These are phyloP conservation scores for Chloroceryle aenea DNA, from an alignment of 2,113 vertebrate species.

Conservation along the genomic window DNA sequence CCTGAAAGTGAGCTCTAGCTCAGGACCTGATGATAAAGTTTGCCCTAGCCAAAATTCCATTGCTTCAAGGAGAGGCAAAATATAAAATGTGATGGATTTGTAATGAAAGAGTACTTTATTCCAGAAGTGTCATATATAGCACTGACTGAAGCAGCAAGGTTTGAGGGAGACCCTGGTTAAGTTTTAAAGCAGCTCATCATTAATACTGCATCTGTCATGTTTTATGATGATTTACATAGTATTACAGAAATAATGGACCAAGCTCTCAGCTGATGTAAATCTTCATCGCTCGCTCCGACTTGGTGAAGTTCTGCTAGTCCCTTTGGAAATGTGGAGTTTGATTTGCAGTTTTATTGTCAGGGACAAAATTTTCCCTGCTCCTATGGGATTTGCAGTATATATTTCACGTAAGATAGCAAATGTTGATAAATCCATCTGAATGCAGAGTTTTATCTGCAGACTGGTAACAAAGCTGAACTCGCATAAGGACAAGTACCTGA, in stretches of 20 bases:
- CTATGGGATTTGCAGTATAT: background rate
- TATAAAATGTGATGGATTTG: conserved; percentile 22
- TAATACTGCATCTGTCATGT: background rate
- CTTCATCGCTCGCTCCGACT: background rate
- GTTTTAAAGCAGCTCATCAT: background rate
- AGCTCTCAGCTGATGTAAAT: conserved; percentile 4
- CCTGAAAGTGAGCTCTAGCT: background rate
- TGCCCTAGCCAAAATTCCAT: background rate
- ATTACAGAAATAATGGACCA: background rate
- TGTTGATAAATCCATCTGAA: background rate
- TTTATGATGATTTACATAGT: background rate
- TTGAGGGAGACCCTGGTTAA: background rate
- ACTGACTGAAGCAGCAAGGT: background rate
- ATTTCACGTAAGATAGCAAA: background rate
- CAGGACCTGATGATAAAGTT: background rate
- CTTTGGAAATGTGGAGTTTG: background rate
- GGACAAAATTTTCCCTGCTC: background rate
- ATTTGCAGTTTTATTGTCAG: background rate
- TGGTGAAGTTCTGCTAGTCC: background rate
- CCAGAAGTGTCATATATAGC: background rate
- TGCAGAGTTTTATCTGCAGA: background rate
- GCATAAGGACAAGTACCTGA: background rate
- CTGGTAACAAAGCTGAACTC: background rate
- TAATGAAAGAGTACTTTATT: background rate
- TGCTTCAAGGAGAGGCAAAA: conserved; percentile 9